A percentile compares a stretch with the other conserved stretches of the same genome.
These are phyloP conservation scores for Amphimallon solstitiale DNA, from an alignment of 2,888 invertebrate species.

Conservation along the genomic window DNA sequence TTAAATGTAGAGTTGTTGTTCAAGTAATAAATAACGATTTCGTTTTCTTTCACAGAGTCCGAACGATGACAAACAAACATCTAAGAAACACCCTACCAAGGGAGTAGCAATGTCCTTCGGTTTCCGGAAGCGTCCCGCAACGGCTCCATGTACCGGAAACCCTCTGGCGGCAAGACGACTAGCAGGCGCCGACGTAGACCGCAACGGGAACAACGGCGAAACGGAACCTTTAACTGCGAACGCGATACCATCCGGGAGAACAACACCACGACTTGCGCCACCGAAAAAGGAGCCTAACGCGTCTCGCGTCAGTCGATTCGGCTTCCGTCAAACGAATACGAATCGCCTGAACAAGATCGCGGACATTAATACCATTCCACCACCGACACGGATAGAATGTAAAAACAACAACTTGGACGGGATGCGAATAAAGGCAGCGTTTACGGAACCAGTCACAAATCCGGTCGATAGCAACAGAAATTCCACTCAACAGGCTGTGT, in stretches of 20 bases:
- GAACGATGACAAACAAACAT: slow-evolving; percentile 72
- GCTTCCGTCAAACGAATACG: slow-evolving; percentile 75
- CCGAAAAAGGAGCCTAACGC: slow-evolving; percentile 75
- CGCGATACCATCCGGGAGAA: slow-evolving; percentile 68
- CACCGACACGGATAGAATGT: slow-evolving; percentile 46
- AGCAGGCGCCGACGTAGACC: slow-evolving; percentile 63
- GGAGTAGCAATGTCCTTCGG: slow-evolving; percentile 88
- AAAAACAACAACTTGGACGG: slow-evolving; percentile 46
- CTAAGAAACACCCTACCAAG: slow-evolving; percentile 68
- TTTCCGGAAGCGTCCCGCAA: slow-evolving; percentile 75
- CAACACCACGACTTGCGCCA: slow-evolving; percentile 72
- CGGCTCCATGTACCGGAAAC: slow-evolving; percentile 58
- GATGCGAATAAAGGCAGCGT: slow-evolving; percentile 41
- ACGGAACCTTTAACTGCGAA: slow-evolving; percentile 57
- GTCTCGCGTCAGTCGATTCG: slow-evolving; percentile 76
- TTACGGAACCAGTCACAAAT: slow-evolving; percentile 43
- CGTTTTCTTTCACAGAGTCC: slow-evolving; percentile 64
- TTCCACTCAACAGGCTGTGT: slow-evolving; percentile 25
- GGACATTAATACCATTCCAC: slow-evolving; percentile 66
- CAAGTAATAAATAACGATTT: background rate
- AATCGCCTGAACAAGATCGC: slow-evolving; percentile 75
- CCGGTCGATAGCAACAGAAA: slow-evolving; percentile 43
- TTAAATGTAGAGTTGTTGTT: too few relatives aligned
- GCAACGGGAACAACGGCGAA: slow-evolving; percentile 53
- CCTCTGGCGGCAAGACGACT: slow-evolving; percentile 60